A percentile compares a stretch with the other conserved stretches of the same genome.
These are phyloP conservation scores for Neotoma lepida DNA, from an alignment of 2,113 vertebrate species.

Conservation along the genomic window DNA sequence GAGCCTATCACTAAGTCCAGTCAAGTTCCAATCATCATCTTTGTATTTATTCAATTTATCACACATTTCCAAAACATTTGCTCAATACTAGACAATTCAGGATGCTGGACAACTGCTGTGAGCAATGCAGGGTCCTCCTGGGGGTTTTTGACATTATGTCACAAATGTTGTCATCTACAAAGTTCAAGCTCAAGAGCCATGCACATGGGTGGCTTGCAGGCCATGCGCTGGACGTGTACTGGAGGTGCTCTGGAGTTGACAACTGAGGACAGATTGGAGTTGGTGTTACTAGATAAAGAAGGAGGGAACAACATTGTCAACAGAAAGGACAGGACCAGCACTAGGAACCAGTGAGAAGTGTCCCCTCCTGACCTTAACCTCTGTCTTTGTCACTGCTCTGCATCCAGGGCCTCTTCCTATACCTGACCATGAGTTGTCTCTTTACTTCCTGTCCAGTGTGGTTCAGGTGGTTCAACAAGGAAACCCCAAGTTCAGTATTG, in stretches of 20 bases:
- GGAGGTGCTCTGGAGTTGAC: neutral
- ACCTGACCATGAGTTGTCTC: neutral
- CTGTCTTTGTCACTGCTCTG: neutral
- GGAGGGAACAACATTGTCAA: neutral
- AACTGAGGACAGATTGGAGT: neutral
- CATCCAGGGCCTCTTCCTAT: neutral
- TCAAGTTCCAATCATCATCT: neutral
- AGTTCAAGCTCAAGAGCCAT: neutral
- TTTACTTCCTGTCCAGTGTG: neutral
- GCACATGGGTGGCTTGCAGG: too few relatives aligned
- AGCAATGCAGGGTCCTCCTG: neutral
- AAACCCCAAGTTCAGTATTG: neutral
- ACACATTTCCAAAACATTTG: neutral
- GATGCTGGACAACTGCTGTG: neutral
- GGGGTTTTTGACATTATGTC: neutral
- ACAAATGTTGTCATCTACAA: neutral
- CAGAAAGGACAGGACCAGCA: neutral
- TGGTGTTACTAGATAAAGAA: neutral
- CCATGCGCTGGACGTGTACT: too few relatives aligned
- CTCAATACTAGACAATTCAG: neutral
- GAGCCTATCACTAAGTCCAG: neutral
- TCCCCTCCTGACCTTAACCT: neutral
- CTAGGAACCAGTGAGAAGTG: neutral
- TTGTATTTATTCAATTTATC: neutral
- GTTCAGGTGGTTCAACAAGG: constrained; percentile 6